phyloP scores from a whole-genome alignment of 2,888 invertebrate species.

The Epirrhoe tristata region DNA sequence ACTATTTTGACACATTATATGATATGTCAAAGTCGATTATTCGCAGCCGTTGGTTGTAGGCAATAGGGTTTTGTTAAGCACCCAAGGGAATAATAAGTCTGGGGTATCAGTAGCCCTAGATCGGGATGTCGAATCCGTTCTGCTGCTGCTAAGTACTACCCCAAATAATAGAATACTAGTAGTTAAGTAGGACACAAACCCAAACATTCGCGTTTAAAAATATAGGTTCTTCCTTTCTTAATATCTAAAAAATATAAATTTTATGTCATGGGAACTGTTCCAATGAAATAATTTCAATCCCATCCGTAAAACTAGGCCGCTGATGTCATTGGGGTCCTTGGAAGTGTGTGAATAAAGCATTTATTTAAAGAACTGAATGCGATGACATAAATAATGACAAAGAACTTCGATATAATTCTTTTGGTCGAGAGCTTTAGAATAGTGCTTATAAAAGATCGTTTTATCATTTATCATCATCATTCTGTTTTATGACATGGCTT shows the following conservation, averaged over 20 bases:
- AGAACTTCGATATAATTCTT: background rate
- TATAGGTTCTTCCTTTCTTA: background rate
- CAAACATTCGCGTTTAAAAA: background rate
- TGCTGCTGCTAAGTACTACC: too few species aligned
- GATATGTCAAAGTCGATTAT: too few species aligned
- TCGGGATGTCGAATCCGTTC: too few species aligned
- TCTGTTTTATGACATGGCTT: too few species aligned
- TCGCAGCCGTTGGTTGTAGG: too few species aligned
- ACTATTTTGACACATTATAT: too few species aligned
- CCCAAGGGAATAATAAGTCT: too few species aligned
- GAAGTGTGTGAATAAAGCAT: constrained; percentile 21
- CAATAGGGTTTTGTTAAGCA: too few species aligned
- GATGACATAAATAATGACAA: background rate
- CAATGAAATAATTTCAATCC: constrained; percentile 23
- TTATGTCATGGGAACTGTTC: constrained; percentile 12
- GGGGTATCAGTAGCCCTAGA: too few species aligned
- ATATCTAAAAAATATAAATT: background rate
- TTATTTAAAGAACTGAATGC: constrained; percentile 9
- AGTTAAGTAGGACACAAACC: background rate
- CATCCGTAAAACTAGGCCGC: constrained; percentile 17
- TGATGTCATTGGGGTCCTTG: constrained; percentile 31
- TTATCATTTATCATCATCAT: background rate
- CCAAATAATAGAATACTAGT: too few species aligned
- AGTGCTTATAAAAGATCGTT: background rate
- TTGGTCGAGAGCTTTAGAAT: background rate